A percentile compares a stretch with the other conserved stretches of the same genome.
Evolutionary conservation across 2,113 vertebrate species (phyloP).

Genomic region (Octodon degus): DNA sequence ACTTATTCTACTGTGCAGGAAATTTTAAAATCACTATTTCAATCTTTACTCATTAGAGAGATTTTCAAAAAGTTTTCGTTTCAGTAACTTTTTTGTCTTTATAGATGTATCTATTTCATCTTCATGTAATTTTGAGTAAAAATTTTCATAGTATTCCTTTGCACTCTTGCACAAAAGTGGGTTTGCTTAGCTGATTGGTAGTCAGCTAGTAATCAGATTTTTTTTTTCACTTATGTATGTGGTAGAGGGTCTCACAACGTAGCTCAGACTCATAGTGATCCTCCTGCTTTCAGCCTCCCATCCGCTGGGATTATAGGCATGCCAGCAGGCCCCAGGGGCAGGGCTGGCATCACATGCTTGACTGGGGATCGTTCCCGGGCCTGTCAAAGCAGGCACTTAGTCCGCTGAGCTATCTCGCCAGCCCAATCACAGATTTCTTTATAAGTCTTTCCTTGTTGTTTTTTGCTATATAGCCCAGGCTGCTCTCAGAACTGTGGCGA

Average conservation of each 20-base stretch:
- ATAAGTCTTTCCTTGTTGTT: too few relatives aligned
- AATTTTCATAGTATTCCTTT: neutral
- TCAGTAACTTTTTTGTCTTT: neutral
- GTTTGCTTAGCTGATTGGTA: neutral
- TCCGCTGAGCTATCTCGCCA: too few relatives aligned
- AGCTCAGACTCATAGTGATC: too few relatives aligned
- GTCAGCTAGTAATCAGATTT: neutral
- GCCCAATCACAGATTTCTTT: too few relatives aligned
- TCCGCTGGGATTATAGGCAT: too few relatives aligned
- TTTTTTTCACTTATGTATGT: too few relatives aligned
- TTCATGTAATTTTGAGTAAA: neutral
- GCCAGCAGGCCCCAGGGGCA: too few relatives aligned
- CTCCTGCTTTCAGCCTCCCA: too few relatives aligned
- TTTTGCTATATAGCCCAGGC: neutral
- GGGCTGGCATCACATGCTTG: too few relatives aligned
- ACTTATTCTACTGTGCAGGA: neutral
- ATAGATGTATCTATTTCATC: neutral
- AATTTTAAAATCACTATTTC: neutral
- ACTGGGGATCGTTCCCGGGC: too few relatives aligned
- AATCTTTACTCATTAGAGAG: neutral
- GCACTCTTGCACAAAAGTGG: neutral
- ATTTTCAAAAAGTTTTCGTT: neutral
- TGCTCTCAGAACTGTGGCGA: neutral
- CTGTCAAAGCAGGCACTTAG: too few relatives aligned
- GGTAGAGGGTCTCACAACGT: too few relatives aligned